Evolutionary conservation across 2,797 vertebrate species (phyloP).

Genomic region (Anisognathus igniventris): DNA sequence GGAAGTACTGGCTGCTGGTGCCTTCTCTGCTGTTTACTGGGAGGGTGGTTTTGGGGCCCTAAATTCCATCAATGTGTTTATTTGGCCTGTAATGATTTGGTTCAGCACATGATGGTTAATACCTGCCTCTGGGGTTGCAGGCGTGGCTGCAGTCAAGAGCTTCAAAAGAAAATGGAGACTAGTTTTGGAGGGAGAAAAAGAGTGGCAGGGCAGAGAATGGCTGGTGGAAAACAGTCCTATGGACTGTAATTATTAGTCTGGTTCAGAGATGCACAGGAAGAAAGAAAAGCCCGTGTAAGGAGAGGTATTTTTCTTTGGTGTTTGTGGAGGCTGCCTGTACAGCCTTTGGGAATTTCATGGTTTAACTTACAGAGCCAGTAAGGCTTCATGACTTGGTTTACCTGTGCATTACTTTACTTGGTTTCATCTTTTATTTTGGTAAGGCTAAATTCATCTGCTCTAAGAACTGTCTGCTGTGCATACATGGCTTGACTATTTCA

Average conservation of each 20-base stretch:
- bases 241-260: neutral
- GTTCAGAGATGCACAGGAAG: neutral
- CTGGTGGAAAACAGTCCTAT: neutral
- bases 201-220: neutral
- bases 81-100: neutral
- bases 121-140: neutral
- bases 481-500: neutral
- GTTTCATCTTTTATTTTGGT: neutral
- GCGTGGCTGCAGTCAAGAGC: neutral
- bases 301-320: neutral
- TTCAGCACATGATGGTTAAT: neutral
- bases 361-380: neutral
- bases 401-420: neutral
- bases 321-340: neutral
- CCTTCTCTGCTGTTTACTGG: neutral
- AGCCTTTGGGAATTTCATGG: neutral
- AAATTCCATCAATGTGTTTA: neutral
- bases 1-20: neutral
- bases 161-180: neutral
- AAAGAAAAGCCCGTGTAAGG: neutral
- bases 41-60: neutral
- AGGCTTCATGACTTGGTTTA: neutral
- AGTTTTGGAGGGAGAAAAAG: neutral
- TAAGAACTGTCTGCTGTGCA: neutral
- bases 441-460: neutral